Base-by-base conservation (phyloP, 2,113 vertebrate species). In the Hassar affinis region DNA sequence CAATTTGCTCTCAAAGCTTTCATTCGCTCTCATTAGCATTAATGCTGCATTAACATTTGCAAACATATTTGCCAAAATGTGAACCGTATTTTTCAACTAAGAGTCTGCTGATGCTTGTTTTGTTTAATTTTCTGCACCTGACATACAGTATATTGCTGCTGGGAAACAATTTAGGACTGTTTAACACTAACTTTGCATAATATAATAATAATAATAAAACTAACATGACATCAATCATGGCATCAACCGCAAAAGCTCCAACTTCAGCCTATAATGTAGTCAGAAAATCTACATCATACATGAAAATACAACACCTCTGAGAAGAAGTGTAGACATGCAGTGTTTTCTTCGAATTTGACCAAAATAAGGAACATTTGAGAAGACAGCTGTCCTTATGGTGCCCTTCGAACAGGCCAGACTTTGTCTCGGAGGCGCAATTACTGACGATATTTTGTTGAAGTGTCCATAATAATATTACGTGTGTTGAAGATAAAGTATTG, bases 341-440 rank as follows among this genome's bases (percentile, higher is more conserved):
- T 25, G 74, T 76, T 76, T 49, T 76, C 35, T 76, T 54, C 74
- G 2, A 54, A 76, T 76, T 20, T 54, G 74, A 54, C 27, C 30
- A 12, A 76, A 76, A 54, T 76, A 35, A 52, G 74, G 27, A 76
- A 20, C 15, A 18, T 75, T 75, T 51, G 8, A 17, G 47, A 18
- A 75, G 74, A 76, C 74, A 76, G 51, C 51, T 76, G 74, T 54
- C 49, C 74, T 76, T 54, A 54, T 76, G 30, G n/a, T 54, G 74
- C 74, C 74, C 49, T 76, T 76, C 47, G 30, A 33, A 35, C 9
- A 1, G 51, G 51, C 54, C 74, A 76, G 74, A 76, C 51, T 54
- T 76, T 76, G 69, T 74, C 69, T 74, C 69, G 49, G 45, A 74
- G 72, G 72, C 30, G 17, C 18, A 76, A 76, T 76, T 76, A 20